phyloP scores from a whole-genome alignment of 2,113 vertebrate genomes.

The Hippolais icterina region DNA sequence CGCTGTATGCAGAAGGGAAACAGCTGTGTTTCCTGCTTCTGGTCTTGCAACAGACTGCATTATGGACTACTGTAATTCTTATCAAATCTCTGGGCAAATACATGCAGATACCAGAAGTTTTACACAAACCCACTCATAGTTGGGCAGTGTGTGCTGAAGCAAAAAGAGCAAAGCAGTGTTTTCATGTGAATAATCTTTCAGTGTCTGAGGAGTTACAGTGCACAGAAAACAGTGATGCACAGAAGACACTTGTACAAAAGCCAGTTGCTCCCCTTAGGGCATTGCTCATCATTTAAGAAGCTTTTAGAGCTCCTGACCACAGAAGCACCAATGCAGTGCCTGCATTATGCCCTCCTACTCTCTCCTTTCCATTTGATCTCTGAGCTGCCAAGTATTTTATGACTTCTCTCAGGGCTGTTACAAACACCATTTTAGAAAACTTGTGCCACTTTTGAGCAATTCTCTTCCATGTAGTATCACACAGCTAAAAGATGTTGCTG shows the following conservation, averaged over 20 bases:
- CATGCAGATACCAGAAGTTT: not conserved
- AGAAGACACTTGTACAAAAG: not conserved
- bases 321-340: fast-evolving
- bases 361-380: not conserved
- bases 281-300: not conserved
- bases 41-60: not conserved
- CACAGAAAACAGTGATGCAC: not conserved
- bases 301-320: not conserved
- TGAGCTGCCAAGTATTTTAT: not conserved
- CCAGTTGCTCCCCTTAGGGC: not conserved
- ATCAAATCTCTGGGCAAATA: not conserved
- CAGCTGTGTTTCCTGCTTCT: not conserved
- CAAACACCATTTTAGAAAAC: not conserved
- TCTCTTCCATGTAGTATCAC: not conserved
- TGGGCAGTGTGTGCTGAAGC: not conserved
- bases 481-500: not conserved
- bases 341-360: not conserved
- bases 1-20: not conserved
- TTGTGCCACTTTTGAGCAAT: not conserved
- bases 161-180: not conserved
- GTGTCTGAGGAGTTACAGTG: not conserved
- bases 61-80: not conserved
- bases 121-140: not conserved
- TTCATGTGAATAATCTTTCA: not conserved
- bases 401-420: not conserved